Percentiles rank a stretch among this genome's conserved stretches.
Conservation (phyloP, 2,797 vertebrate genomes). For the Setipinna tenuifilis region DNA sequence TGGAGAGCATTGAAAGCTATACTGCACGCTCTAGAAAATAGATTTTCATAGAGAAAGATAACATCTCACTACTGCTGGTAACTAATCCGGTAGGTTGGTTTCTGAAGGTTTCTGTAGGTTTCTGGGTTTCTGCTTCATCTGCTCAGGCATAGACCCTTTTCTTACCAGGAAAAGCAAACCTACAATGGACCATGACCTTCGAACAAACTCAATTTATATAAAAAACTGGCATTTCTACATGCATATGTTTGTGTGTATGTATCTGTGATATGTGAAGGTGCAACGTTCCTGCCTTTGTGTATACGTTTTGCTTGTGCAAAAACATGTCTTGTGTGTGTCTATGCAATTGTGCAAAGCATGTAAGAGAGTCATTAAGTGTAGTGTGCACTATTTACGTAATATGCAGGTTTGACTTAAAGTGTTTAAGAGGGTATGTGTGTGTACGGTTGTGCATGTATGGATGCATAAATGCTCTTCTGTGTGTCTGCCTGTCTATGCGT, state of each 20-base stretch:
- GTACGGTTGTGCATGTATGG: background rate
- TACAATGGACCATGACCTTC: background rate
- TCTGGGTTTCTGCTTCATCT: background rate
- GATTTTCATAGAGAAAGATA: slow-evolving; percentile 32
- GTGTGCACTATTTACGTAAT: too few species aligned
- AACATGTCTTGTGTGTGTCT: background rate
- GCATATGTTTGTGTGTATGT: background rate
- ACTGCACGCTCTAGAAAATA: slow-evolving; percentile 24
- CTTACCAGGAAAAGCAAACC: background rate
- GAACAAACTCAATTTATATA: background rate
- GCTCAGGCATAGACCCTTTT: background rate
- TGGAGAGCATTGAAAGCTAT: slow-evolving; percentile 22
- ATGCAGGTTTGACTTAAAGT: too few species aligned
- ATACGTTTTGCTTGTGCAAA: background rate
- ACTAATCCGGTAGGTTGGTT: background rate
- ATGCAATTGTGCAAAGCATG: too few species aligned
- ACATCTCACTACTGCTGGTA: slow-evolving; percentile 33
- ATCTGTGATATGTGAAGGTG: background rate
- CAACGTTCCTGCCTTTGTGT: background rate
- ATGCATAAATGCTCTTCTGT: background rate
- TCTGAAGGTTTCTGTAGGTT: background rate
- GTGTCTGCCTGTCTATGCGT: background rate
- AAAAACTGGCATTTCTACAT: background rate
- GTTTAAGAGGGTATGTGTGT: too few species aligned
- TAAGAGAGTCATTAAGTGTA: too few species aligned